These are phyloP conservation scores for Oplegnathus fasciatus DNA, from an alignment of 2,113 vertebrate genomes.

Conservation along the genomic window DNA sequence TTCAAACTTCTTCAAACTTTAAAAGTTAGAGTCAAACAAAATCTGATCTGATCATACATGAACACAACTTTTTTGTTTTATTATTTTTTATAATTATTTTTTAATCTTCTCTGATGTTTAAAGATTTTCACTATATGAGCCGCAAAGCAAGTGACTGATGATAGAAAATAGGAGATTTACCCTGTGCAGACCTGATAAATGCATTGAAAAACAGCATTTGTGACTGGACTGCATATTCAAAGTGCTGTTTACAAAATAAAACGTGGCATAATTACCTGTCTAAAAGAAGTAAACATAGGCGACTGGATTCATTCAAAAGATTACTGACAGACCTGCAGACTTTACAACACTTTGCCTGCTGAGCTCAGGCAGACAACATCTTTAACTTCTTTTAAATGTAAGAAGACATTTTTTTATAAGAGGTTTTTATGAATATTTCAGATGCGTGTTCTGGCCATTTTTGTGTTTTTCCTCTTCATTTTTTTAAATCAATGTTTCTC, in stretches of 20 bases:
- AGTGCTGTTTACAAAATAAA: background rate
- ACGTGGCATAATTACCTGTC: background rate
- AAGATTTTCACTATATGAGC: background rate
- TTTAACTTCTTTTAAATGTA: no score
- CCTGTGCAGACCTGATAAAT: background rate
- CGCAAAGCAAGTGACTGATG: background rate
- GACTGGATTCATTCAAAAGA: background rate
- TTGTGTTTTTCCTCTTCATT: background rate
- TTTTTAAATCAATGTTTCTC: background rate
- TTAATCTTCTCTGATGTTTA: background rate
- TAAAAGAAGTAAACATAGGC: background rate
- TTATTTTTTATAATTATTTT: no score
- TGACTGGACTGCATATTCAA: background rate
- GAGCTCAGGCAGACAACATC: no score
- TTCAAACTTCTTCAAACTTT: background rate
- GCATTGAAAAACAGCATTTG: background rate
- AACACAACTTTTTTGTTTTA: background rate
- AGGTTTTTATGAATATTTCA: background rate
- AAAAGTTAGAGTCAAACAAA: background rate
- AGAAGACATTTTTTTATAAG: background rate
- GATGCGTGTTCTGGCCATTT: background rate
- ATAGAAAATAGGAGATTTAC: background rate
- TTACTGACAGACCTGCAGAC: no score
- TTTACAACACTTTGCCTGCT: no score
- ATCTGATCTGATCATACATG: background rate